Evolutionary conservation across 2,888 invertebrate species (phyloP).

Genomic region (Andrena haemorrhoa): DNA sequence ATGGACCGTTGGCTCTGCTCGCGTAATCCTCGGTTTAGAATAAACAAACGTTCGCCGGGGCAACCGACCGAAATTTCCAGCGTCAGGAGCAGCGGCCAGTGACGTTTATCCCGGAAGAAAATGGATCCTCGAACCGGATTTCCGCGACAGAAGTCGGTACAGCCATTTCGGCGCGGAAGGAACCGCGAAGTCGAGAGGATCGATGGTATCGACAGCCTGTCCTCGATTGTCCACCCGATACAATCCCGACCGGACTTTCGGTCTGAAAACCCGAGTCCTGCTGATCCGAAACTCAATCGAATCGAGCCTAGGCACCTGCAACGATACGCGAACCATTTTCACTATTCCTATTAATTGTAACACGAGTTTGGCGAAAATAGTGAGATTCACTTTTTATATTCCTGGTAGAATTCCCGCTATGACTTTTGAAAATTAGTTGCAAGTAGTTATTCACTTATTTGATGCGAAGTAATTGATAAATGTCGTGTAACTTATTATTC

Average conservation of each 20-base stretch:
- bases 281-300: slow-evolving; percentile 35
- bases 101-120: slow-evolving; percentile 63
- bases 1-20: slow-evolving; percentile 8
- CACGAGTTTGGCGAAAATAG: too few species aligned
- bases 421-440: too few species aligned
- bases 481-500: too few species aligned
- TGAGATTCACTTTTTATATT: too few species aligned
- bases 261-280: slow-evolving; percentile 48
- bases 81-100: slow-evolving; percentile 33
- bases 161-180: slow-evolving; percentile 57
- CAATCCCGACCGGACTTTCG: slow-evolving; percentile 56
- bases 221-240: slow-evolving; percentile 50
- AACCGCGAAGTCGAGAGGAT: slow-evolving; percentile 57
- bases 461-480: too few species aligned
- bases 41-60: slow-evolving; percentile 45
- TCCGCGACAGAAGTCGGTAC: slow-evolving; percentile 53
- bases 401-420: too few species aligned
- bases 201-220: slow-evolving; percentile 67
- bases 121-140: slow-evolving; percentile 59
- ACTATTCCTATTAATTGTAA: background rate
- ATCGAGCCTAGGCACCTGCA: slow-evolving; percentile 9
- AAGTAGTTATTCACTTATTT: too few species aligned
- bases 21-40: slow-evolving; percentile 46
- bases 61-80: slow-evolving; percentile 48
- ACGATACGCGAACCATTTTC: background rate